Evolutionary conservation across 2,797 vertebrate species (phyloP).

Genomic region (Ceryle rudis): DNA sequence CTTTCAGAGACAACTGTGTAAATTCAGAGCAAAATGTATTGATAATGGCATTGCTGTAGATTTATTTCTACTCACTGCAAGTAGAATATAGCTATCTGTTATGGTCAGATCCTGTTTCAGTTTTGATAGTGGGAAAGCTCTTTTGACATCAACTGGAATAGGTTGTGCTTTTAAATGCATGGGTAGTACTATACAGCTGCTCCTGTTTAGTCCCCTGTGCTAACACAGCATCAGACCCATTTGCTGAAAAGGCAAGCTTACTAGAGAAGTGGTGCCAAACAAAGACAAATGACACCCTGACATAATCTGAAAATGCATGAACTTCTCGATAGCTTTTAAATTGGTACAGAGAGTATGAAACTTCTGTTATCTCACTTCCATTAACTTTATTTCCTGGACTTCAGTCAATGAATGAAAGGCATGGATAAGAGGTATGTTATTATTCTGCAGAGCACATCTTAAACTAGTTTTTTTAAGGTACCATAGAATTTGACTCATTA

Average conservation of each 20-base stretch:
- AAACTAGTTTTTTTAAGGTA: neutral
- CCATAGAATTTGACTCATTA: neutral
- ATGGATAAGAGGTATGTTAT: neutral
- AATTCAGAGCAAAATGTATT: neutral
- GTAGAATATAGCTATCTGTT: neutral
- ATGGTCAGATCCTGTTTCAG: neutral
- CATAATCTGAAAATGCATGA: constrained; percentile 35
- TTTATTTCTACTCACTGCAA: neutral
- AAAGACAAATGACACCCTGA: constrained; percentile 9
- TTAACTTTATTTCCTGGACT: neutral
- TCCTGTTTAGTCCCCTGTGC: neutral
- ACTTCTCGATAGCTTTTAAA: constrained; percentile 25
- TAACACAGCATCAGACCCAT: constrained; percentile 14
- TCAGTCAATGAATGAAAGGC: neutral
- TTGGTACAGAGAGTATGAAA: neutral
- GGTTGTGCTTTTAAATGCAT: constrained; percentile 14
- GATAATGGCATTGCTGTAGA: neutral
- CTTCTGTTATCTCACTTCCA: neutral
- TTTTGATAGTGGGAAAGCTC: neutral
- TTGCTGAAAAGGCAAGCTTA: constrained; percentile 14
- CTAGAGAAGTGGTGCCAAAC: neutral
- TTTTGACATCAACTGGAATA: constrained; percentile 13
- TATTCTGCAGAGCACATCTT: neutral
- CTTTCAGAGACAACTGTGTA: neutral
- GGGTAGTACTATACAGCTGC: neutral